Percentiles rank a stretch among this genome's conserved stretches.
Conservation (phyloP, 2,888 invertebrate genomes). For the Strigamia transsilvanica region DNA sequence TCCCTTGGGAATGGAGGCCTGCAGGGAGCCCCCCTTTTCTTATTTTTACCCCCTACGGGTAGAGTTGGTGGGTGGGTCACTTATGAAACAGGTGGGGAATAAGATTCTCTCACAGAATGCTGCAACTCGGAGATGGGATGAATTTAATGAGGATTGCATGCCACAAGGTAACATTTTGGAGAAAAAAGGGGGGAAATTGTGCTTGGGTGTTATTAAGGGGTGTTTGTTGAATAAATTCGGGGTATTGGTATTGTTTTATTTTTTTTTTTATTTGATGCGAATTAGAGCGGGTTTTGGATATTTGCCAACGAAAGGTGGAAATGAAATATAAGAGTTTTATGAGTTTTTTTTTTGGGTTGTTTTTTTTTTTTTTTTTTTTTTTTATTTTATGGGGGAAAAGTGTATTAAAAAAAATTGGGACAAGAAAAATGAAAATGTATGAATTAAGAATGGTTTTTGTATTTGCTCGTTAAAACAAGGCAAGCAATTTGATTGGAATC, state of each 20-base stretch:
- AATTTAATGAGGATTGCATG: constrained; percentile 25
- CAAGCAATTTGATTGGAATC: constrained; percentile 33
- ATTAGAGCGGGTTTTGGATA: neutral
- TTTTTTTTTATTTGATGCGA: neutral
- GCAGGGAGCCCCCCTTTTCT: constrained; percentile 39
- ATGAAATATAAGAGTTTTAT: constrained; percentile 33
- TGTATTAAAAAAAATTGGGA: constrained; percentile 3
- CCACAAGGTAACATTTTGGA: neutral
- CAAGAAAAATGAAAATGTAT: neutral
- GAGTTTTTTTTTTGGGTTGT: no score
- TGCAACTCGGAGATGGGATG: constrained; percentile 24
- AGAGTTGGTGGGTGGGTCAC: constrained; percentile 36
- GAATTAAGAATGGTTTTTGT: constrained; percentile 22
- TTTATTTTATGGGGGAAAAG: neutral
- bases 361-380: no score
- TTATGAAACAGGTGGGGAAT: constrained; percentile 42
- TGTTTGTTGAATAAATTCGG: neutral
- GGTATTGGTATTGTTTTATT: neutral
- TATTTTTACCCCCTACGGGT: constrained; percentile 35
- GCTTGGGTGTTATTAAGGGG: constrained; percentile 1
- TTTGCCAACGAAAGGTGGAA: constrained; percentile 37
- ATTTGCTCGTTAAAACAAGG: constrained; percentile 21
- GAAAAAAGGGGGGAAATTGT: neutral
- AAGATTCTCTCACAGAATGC: constrained; percentile 30
- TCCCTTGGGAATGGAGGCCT: constrained; percentile 36